A percentile compares a stretch with the other conserved stretches of the same genome.
Evolutionary conservation across 2,888 invertebrate species (phyloP).

Genomic region (Euzophera pinguis): DNA sequence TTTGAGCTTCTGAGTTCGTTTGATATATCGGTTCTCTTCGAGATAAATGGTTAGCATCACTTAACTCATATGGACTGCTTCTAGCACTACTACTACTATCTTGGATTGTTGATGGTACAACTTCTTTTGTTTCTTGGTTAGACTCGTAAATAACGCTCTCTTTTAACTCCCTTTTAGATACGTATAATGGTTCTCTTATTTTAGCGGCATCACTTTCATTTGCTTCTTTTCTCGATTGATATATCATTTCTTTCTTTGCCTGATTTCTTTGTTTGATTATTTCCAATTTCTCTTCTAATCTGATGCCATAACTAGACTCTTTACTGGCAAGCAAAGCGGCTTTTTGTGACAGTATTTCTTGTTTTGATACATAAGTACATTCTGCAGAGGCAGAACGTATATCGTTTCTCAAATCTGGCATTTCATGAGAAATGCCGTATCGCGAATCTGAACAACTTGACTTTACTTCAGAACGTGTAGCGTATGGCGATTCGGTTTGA

Average conservation of each 20-base stretch:
- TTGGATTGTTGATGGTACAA: slow-evolving; percentile 33
- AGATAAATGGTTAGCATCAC: slow-evolving; percentile 73
- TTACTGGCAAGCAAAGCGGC: slow-evolving; percentile 69
- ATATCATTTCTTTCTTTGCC: slow-evolving; percentile 75
- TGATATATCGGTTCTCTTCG: slow-evolving; percentile 71
- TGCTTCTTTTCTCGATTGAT: slow-evolving; percentile 72
- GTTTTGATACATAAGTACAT: slow-evolving; percentile 73
- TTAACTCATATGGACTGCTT: slow-evolving; percentile 71
- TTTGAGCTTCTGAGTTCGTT: slow-evolving; percentile 59
- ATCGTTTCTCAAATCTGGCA: slow-evolving; percentile 50
- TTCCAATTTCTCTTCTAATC: slow-evolving; percentile 71
- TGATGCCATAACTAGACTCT: slow-evolving; percentile 58
- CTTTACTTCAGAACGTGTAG: slow-evolving; percentile 59
- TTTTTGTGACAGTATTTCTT: slow-evolving; percentile 75
- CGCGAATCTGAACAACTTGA: slow-evolving; percentile 69
- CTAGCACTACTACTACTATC: slow-evolving; percentile 57
- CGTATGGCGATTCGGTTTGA: slow-evolving; percentile 64
- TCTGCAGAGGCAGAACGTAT: slow-evolving; percentile 67
- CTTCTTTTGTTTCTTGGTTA: slow-evolving; percentile 67
- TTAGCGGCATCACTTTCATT: slow-evolving; percentile 68
- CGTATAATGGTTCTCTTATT: slow-evolving; percentile 71
- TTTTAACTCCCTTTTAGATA: slow-evolving; percentile 73
- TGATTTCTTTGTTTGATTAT: slow-evolving; percentile 76
- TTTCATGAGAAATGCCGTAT: slow-evolving; percentile 50
- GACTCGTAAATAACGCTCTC: slow-evolving; percentile 76